Base-by-base conservation (phyloP, 2,113 vertebrate species). In the Colinus virginianus region DNA sequence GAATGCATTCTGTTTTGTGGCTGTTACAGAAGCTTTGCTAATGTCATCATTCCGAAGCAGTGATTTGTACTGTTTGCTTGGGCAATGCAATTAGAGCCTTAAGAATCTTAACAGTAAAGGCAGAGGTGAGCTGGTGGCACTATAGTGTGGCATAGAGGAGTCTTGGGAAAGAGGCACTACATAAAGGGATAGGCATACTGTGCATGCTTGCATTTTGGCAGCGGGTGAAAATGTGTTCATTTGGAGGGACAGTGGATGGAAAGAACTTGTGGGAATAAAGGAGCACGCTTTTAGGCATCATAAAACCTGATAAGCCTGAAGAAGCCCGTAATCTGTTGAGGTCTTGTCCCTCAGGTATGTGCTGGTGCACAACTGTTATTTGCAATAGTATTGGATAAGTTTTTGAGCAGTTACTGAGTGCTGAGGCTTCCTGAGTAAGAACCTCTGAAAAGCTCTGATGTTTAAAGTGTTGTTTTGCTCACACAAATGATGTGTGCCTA, bases 41-140 rank as follows among this genome's bases (percentile, higher is more conserved):
- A 34, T 6, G 9, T 55, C 4, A 1, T 46, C 32, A 1, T n/a
- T 30, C 21, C 8, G 0, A 43, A 51, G 59, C 1, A 7, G 26
- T 32, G 22, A n/a, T 25, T 34, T 38, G 48, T 25, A 40, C 40
- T 16, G 3, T 64, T 43, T 85, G 68, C 43, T 90, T 25, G 59
- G 61, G 8, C 7, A 26, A 63, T 25, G 6, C 11, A 11, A 26
- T 19, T 5, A 19, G 36, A 40, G 25, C 25, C 38, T 63, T 32
- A 45, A 45, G 43, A n/a, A 15, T 14, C 30, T 67, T n/a, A 36
- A 25, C 13, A 56, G 40, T 4, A 30, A 40, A 0, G 15, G 56
- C 4, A 59, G 56, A 71, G 51, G 38, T 42, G 90, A 71, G 17
- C 72, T 84, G 13, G 32, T 53, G 9, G 49, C 80, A 58, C 18